Evolutionary conservation across 1,140 invertebrate species (phyloP), one percentile per base, ranked within the genome.

Genomic region (Drosophila ohnishii): DNA sequence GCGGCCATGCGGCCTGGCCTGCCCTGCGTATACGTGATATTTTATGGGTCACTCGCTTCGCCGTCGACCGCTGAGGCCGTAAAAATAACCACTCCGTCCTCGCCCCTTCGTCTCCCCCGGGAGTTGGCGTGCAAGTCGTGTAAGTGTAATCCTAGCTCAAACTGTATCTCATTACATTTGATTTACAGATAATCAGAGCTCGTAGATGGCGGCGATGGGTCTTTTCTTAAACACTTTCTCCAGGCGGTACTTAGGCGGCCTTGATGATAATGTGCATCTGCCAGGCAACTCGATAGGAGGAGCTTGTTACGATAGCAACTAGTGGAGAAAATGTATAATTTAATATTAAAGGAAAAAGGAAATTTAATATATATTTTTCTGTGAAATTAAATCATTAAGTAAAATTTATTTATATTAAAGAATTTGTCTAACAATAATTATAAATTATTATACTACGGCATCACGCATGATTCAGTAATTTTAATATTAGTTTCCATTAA

Each of bases 11-110:
- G 69, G 60, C 50, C 53, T 57, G 50, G 19, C 51, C 71, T 57
- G 78, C 72, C 65, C 76, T 69, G 82, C 79, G 80, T 84, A 77
- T 88, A 88, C 84, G 84, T 88, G 85, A 84, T 88, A 80, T 88
- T 89, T 88, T 84, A 88, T 89, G 84, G 84, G 84, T 88, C 84
- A 88, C 85, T 84, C 70, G 84, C 47, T 71, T 76, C 55, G 76
- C 35, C 40, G 48, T 53, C 57, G 56, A 73, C 70, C 70, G 58
- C 69, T 25, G 61, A 44, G 76, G 77, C 70, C 62, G 56, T 80
- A 79, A 79, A 79, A 74, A 42, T 34, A 67, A 69, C 62, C 65
- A 37, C 37, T 37, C 42, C 56, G 19, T 60, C 45, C 22, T 10
- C 37, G 14, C 13, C 28, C 35, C 10, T 32, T 10, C 28, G 2